Percentiles rank a stretch among this genome's conserved stretches.
phyloP scores from a whole-genome alignment of 2,797 vertebrate species.

The Geotrypetes seraphini region DNA sequence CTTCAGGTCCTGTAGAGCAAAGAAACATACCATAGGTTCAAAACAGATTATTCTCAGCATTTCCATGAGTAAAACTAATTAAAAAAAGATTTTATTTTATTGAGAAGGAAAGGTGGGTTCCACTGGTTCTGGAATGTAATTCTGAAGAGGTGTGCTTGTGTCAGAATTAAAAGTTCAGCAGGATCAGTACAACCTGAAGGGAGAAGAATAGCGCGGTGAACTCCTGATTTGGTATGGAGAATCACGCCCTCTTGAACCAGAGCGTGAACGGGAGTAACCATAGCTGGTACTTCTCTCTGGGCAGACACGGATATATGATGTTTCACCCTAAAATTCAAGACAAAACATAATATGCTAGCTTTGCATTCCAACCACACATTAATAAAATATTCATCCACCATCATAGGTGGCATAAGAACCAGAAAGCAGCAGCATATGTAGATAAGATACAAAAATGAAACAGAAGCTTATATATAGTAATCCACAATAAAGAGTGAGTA shows the following conservation, averaged over 20 bases:
- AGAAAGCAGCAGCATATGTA: too few species aligned
- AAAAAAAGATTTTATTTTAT: conserved; percentile 17
- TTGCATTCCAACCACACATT: too few species aligned
- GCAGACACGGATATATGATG: conserved; percentile 71
- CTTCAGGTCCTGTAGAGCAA: too few species aligned
- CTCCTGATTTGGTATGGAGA: conserved; percentile 79
- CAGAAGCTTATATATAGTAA: too few species aligned
- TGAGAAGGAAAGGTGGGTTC: conserved; percentile 30
- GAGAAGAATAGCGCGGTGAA: conserved; percentile 81
- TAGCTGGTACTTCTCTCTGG: conserved; percentile 78
- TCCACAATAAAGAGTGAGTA: too few species aligned
- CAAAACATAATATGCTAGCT: too few species aligned
- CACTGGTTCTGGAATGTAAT: conserved; percentile 51
- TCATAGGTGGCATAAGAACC: too few species aligned
- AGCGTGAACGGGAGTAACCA: conserved; percentile 75
- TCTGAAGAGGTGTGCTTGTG: conserved; percentile 31
- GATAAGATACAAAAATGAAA: too few species aligned
- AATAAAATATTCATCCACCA: too few species aligned
- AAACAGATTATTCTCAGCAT: conserved; percentile 33
- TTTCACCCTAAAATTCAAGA: conserved; percentile 83
- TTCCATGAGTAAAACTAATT: conserved; percentile 32
- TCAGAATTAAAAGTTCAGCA: conserved; percentile 15
- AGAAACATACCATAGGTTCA: too few species aligned
- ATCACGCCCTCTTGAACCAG: conserved; percentile 78
- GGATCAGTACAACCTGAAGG: conserved; percentile 61